phyloP scores from a whole-genome alignment of 2,113 vertebrate genomes.

The Marmota flaviventris region DNA sequence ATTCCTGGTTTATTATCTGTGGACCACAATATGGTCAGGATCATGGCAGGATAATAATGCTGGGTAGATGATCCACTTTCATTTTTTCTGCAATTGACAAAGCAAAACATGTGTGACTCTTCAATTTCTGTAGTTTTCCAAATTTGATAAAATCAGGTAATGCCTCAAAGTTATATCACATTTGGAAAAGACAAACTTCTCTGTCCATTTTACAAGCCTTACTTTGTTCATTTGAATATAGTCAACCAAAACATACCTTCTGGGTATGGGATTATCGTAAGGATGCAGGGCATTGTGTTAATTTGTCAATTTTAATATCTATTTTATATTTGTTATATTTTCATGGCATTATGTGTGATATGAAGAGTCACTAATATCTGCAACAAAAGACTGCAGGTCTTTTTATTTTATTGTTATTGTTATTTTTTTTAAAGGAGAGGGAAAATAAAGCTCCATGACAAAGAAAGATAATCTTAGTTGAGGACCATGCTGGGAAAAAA shows the following conservation, averaged over 20 bases:
- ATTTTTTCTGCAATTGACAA: not conserved
- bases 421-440: not conserved
- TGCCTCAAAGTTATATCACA: not conserved
- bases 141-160: not conserved
- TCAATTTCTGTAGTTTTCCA: not conserved
- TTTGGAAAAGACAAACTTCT: not conserved
- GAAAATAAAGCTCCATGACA: conserved; percentile 29
- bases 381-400: not conserved
- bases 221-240: not conserved
- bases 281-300: not conserved
- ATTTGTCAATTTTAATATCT: not conserved
- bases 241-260: not conserved
- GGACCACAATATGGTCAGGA: not conserved
- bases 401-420: not conserved
- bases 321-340: not conserved
- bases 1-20: not conserved
- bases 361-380: not conserved
- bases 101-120: not conserved
- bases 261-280: not conserved
- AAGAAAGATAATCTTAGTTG: not conserved
- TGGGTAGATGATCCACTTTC: not conserved
- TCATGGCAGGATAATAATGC: not conserved
- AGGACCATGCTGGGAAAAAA: not conserved
- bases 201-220: not conserved
- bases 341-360: not conserved